Base-by-base conservation (phyloP, 2,113 vertebrate genomes). In the Pachyramphus minor region DNA sequence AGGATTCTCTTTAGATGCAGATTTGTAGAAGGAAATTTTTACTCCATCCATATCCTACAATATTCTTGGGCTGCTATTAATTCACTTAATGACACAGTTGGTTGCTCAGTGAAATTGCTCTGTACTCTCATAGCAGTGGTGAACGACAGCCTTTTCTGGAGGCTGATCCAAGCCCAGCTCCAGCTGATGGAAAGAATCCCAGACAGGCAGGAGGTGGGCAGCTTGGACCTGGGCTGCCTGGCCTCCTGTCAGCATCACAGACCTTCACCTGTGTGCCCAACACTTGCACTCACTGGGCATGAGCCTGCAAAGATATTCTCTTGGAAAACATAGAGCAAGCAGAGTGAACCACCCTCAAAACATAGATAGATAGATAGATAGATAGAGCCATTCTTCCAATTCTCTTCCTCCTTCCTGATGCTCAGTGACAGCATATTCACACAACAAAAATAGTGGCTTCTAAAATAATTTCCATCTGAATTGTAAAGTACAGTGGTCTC, bases 81-180 rank as follows among this genome's bases (percentile, higher is more conserved):
- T 92, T 88, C 47, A n/a, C 52, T 63, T 86, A 66, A 73, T 25
- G 60, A 41, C 28, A 30, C 60, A 53, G n/a, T 53, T 6, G 1
- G 42, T 79, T 86, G 53, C 63, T 82, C 11, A 3, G 44, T 56
- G 41, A 71, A 74, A 71, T 63, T 44, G 60, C 35, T 90, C 47
- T 41, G 44, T 2, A 6, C 47, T 55, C 35, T 50, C 52, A 14
- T 31, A 66, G 75, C 0, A 0, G 42, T 0, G 0, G 35, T 2
- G 3, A 50, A 50, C 1, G 6, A 53, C 87, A 68, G 37, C 39
- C 13, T 67, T 44, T 77, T 39, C 60, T 49, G 33, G 71, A 47
- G 59, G 6, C 47, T 49, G 45, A 41, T 71, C 75, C 76, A 88
- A 79, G 19, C 18, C 50, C 21, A 42, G 45, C n/a, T 84, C 53